phyloP scores from a whole-genome alignment of 2,888 invertebrate genomes.

The Peribatodes rhomboidaria region DNA sequence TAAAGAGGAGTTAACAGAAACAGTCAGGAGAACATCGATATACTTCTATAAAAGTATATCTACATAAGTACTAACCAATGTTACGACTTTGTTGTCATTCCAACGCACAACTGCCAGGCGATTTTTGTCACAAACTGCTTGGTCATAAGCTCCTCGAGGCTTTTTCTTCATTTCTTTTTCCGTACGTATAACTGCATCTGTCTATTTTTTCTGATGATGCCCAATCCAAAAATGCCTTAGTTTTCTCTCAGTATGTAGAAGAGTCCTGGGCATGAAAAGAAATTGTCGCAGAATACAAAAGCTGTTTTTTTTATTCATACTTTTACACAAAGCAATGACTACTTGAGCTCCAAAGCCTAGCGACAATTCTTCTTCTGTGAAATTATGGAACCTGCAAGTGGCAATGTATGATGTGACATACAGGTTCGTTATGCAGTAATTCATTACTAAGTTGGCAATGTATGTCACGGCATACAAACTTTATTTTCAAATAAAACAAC shows the following conservation, averaged over 20 bases:
- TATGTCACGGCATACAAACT: no score
- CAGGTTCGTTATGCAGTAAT: no score
- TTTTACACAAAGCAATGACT: slow-evolving; percentile 38
- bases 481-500: no score
- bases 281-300: slow-evolving; percentile 36
- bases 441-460: no score
- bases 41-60: no score
- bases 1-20: no score
- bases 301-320: slow-evolving; percentile 33
- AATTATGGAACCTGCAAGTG: no score
- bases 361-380: no score
- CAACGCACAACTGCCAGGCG: slow-evolving; percentile 47
- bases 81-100: slow-evolving; percentile 58
- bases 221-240: slow-evolving; percentile 49
- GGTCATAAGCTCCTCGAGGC: slow-evolving; percentile 37
- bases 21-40: no score
- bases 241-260: slow-evolving; percentile 45
- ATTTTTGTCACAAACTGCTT: slow-evolving; percentile 45
- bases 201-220: slow-evolving; percentile 49
- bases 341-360: slow-evolving; percentile 19
- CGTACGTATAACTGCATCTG: slow-evolving; percentile 36
- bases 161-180: slow-evolving; percentile 50
- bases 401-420: no score
- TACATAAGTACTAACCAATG: slow-evolving; percentile 50
- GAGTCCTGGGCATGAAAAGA: slow-evolving; percentile 45